phyloP scores from a whole-genome alignment of 2,113 vertebrate genomes.

The Neolamprologus toae region DNA sequence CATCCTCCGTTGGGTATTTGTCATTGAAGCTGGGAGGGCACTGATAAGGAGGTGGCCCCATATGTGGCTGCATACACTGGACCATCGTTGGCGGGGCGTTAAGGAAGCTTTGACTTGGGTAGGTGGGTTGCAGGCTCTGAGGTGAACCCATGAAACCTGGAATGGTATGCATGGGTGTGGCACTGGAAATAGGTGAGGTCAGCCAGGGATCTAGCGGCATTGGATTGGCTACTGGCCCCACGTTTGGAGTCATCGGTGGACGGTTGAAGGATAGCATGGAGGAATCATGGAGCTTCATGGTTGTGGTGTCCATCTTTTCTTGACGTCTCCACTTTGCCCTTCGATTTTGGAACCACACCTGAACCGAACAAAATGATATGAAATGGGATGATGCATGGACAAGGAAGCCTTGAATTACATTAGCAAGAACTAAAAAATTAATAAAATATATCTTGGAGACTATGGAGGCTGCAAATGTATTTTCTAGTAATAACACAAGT shows the following conservation, averaged over 20 bases:
- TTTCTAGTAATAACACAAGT: not conserved
- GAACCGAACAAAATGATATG: not conserved
- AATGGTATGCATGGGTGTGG: slow-evolving; percentile 79
- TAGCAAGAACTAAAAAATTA: not conserved
- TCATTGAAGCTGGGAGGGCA: slow-evolving; percentile 79
- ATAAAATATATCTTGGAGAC: not conserved
- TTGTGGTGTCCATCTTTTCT: slow-evolving; percentile 84
- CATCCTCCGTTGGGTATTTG: slow-evolving; percentile 84
- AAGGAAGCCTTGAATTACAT: not conserved
- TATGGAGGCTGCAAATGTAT: not conserved
- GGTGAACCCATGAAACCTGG: slow-evolving; percentile 81
- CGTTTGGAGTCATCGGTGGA: slow-evolving; percentile 70
- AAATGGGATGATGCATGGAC: not conserved
- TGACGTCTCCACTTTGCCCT: slow-evolving; percentile 91
- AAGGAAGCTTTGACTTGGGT: slow-evolving; percentile 75
- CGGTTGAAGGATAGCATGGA: slow-evolving; percentile 82
- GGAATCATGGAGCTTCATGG: slow-evolving; percentile 83
- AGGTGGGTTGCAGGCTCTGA: slow-evolving; percentile 79
- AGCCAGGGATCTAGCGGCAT: slow-evolving; percentile 88
- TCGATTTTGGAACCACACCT: slow-evolving; percentile 96
- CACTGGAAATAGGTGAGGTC: slow-evolving; percentile 79
- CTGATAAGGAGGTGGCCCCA: slow-evolving; percentile 79
- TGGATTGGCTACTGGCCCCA: slow-evolving; percentile 74
- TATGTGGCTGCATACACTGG: slow-evolving; percentile 77
- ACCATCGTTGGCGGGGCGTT: slow-evolving; percentile 73